These are phyloP conservation scores for Drosophila novamexicana DNA, from an alignment of 1,140 invertebrate species.

Conservation along the genomic window DNA sequence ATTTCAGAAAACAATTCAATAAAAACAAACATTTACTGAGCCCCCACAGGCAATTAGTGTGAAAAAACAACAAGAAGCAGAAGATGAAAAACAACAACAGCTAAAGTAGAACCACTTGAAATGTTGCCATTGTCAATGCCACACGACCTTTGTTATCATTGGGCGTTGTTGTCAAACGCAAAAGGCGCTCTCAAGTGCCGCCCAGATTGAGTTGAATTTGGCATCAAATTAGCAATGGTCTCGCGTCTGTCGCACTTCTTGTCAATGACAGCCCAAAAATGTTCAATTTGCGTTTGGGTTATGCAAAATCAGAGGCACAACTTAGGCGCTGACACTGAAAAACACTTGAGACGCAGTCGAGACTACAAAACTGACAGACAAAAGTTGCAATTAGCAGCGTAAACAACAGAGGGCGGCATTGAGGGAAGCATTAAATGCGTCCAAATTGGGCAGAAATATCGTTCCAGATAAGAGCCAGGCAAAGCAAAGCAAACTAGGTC, in stretches of 20 bases:
- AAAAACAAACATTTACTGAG: slow-evolving; percentile 20
- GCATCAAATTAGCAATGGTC: slow-evolving; percentile 41
- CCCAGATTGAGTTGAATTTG: slow-evolving; percentile 19
- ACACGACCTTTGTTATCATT: slow-evolving; percentile 41
- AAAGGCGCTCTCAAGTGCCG: slow-evolving; percentile 49
- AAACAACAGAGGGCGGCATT: slow-evolving; percentile 14
- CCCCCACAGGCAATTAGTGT: slow-evolving; percentile 40
- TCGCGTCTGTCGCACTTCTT: slow-evolving; percentile 23
- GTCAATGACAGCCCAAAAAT: slow-evolving; percentile 40
- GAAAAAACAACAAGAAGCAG: slow-evolving; percentile 1
- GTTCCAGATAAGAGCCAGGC: not conserved
- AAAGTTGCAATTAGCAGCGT: slow-evolving; percentile 46
- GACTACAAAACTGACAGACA: slow-evolving; percentile 20
- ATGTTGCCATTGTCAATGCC: slow-evolving; percentile 48
- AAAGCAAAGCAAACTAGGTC: slow-evolving; percentile 31
- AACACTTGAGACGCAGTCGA: slow-evolving; percentile 38
- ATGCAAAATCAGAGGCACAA: slow-evolving; percentile 35
- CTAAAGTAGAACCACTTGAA: slow-evolving; percentile 40
- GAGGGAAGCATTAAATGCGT: slow-evolving; percentile 2
- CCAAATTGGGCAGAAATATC: slow-evolving; percentile 11
- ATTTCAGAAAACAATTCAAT: slow-evolving; percentile 18
- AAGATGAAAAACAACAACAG: slow-evolving; percentile 2
- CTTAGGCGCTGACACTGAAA: slow-evolving; percentile 14
- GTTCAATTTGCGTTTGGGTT: slow-evolving; percentile 16
- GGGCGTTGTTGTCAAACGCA: slow-evolving; percentile 44